Evolutionary conservation across 1,140 invertebrate species (phyloP).

Genomic region (Meloidogyne exigua): DNA sequence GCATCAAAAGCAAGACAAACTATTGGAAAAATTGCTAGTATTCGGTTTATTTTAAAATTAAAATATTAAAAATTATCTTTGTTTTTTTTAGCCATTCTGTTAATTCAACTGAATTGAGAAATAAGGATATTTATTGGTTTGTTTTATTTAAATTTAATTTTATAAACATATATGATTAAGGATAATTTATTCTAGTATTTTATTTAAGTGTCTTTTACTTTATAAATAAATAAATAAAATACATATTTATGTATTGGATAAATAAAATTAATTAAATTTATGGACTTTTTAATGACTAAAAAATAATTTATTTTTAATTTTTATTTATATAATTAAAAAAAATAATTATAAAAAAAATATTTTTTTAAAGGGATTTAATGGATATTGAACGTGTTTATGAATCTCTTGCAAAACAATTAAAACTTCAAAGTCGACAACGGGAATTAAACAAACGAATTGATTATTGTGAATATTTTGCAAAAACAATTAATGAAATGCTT

Average conservation of each 20-base stretch:
- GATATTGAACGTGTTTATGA: constrained; percentile 13
- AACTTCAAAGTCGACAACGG: constrained; percentile 3
- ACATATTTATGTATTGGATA: too few relatives aligned
- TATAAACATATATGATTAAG: too few relatives aligned
- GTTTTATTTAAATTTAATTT: neutral
- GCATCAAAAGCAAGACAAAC: constrained; percentile 16
- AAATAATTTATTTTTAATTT: constrained; percentile 6
- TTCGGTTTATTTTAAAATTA: neutral
- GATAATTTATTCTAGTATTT: too few relatives aligned
- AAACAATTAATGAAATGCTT: constrained; percentile 18
- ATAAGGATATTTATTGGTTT: constrained; percentile 24
- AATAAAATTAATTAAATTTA: too few relatives aligned
- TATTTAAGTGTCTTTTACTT: too few relatives aligned
- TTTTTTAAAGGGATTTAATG: constrained; percentile 20
- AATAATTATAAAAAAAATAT: neutral
- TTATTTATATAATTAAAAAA: neutral
- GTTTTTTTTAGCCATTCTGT: constrained; percentile 16
- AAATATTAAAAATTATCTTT: neutral
- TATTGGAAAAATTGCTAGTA: constrained; percentile 14
- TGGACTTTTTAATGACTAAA: too few relatives aligned
- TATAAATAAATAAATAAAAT: too few relatives aligned
- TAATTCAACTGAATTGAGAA: constrained; percentile 16
- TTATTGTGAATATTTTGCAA: constrained; percentile 24
- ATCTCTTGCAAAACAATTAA: constrained; percentile 19
- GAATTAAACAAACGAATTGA: constrained; percentile 15